Conservation (phyloP, 2,797 vertebrate genomes). For the Ptychobarbus kaznakovi region DNA sequence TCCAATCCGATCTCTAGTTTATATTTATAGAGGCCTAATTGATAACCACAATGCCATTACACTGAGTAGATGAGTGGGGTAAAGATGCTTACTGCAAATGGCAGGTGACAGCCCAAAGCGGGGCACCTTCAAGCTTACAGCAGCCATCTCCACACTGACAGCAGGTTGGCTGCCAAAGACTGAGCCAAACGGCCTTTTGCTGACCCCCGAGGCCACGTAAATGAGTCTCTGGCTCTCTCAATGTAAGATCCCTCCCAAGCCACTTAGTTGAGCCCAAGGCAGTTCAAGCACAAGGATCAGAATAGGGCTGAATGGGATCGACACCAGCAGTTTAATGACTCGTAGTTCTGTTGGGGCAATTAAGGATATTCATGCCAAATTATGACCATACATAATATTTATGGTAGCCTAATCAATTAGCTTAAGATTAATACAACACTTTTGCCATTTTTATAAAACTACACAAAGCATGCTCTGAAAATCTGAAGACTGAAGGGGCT, state of each 20-base stretch:
- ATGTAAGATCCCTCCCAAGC: constrained; percentile 55
- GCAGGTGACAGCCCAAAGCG: constrained; percentile 55
- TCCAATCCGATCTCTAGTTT: constrained; percentile 49
- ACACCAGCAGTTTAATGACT: constrained; percentile 16
- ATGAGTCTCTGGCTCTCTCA: constrained; percentile 59
- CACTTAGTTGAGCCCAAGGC: constrained; percentile 59
- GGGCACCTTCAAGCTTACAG: constrained; percentile 50
- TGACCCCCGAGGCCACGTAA: constrained; percentile 54
- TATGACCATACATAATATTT: neutral
- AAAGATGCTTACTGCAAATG: constrained; percentile 59
- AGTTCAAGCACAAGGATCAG: constrained; percentile 52
- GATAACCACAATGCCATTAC: constrained; percentile 62
- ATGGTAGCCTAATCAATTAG: neutral
- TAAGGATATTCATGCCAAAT: neutral
- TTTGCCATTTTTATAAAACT: neutral
- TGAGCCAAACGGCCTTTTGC: constrained; percentile 36
- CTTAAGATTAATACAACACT: neutral
- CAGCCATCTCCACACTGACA: constrained; percentile 43
- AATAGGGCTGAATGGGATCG: constrained; percentile 53
- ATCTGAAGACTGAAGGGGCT: neutral
- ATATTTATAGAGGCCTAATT: constrained; percentile 65
- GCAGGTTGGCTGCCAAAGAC: constrained; percentile 45
- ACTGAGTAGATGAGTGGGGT: constrained; percentile 58
- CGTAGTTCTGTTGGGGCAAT: constrained; percentile 15
- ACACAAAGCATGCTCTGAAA: neutral